Conservation (phyloP, 2,797 vertebrate species). For the Mormyrus proboscirostris region DNA sequence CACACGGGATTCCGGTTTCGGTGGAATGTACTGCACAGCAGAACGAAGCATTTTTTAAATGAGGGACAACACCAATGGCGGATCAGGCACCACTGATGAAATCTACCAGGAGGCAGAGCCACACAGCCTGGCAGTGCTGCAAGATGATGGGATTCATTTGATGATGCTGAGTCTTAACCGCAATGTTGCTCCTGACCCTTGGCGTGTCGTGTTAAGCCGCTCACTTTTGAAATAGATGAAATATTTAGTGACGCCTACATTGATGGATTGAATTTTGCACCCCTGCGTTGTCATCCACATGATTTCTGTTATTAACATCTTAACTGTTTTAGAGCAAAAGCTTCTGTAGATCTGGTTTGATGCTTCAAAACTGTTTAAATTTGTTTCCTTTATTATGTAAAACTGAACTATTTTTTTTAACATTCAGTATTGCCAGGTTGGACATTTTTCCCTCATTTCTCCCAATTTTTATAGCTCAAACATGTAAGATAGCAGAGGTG, state of each 20-base stretch:
- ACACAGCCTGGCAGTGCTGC: neutral
- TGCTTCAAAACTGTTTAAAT: neutral
- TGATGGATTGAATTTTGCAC: neutral
- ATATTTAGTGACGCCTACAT: neutral
- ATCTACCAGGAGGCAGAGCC: neutral
- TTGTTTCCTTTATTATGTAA: neutral
- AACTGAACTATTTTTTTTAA: neutral
- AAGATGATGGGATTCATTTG: neutral
- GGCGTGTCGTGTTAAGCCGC: neutral
- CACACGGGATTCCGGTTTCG: slow-evolving; percentile 19
- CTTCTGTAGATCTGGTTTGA: neutral
- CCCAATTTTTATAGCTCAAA: neutral
- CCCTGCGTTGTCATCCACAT: neutral
- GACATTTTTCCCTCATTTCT: neutral
- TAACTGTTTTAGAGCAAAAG: neutral
- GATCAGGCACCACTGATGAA: neutral
- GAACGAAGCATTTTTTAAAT: neutral
- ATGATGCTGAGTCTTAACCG: neutral
- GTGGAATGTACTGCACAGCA: neutral
- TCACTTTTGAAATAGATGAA: neutral
- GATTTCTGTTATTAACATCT: neutral
- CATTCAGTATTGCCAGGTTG: neutral
- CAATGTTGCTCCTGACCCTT: neutral
- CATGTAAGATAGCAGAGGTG: neutral
- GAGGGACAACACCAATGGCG: too few species aligned